These are phyloP conservation scores for Nudaria mundana DNA, from an alignment of 2,888 invertebrate genomes.

Conservation along the genomic window DNA sequence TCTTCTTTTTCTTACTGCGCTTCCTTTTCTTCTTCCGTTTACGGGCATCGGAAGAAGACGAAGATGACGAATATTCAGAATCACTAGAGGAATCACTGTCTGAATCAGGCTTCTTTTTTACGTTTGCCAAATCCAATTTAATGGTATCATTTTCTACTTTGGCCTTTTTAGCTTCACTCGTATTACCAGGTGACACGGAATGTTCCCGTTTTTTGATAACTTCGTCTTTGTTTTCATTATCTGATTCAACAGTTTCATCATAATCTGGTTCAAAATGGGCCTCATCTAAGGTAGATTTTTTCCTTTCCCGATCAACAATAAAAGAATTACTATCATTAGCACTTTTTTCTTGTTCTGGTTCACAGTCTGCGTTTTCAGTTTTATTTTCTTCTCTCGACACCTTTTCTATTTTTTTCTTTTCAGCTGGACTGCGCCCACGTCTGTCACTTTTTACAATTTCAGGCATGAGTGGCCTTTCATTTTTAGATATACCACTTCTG, in stretches of 20 bases:
- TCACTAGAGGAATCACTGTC: constrained; percentile 69
- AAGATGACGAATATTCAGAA: constrained; percentile 75
- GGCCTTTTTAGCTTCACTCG: constrained; percentile 53
- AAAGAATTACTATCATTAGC: constrained; percentile 34
- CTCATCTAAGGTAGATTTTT: constrained; percentile 86
- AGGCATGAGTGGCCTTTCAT: constrained; percentile 47
- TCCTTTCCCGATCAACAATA: constrained; percentile 73
- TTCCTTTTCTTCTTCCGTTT: constrained; percentile 84
- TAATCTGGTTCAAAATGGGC: constrained; percentile 89
- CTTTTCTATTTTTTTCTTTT: constrained; percentile 52
- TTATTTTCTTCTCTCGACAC: constrained; percentile 48
- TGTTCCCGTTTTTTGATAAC: constrained; percentile 62
- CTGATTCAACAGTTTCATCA: constrained; percentile 82
- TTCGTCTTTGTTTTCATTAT: constrained; percentile 83
- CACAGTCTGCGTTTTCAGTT: constrained; percentile 23
- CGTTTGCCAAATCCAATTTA: constrained; percentile 73
- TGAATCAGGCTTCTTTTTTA: constrained; percentile 70
- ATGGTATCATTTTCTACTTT: constrained; percentile 69
- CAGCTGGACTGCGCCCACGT: constrained; percentile 43
- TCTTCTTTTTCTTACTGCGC: constrained; percentile 82
- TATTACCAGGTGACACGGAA: constrained; percentile 48
- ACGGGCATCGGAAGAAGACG: constrained; percentile 76
- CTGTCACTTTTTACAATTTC: constrained; percentile 51
- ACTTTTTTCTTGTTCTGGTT: constrained; percentile 40
- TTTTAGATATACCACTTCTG: constrained; percentile 46